Evolutionary conservation across 2,113 vertebrate genomes (phyloP), one percentile per base, ranked within the genome.

Genomic region (Anoura caudifer): DNA sequence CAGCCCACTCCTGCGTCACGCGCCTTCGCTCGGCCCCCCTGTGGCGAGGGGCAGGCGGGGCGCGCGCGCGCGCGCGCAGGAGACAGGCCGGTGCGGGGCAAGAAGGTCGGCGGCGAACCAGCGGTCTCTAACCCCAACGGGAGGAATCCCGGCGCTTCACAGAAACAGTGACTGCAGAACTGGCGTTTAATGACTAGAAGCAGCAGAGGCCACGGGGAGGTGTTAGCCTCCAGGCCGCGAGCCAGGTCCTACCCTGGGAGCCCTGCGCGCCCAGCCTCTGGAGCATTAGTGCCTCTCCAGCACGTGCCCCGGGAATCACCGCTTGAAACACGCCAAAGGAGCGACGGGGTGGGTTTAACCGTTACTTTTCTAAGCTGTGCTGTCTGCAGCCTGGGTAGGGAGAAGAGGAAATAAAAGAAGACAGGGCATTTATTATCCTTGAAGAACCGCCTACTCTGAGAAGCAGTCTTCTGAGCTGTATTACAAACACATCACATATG

Each of bases 1-100:
- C 98, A 93, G 97, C 98, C 98, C 98, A 95, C 98, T 98, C 91
- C 94, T 89, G 98, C 98, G 98, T 99, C 98, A 99, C 92, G 80
- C 95, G 94, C 15, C 88, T 83, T 69, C 0, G 98, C 97, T 98
- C 99, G 69, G 98, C 99, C 99, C 98, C 97, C 97, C 98, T 97
- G 97, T 96, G 33, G 47, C 95, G 92, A 33, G 13, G 85, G 97
- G 95, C 77, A n/a, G 88, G 79, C 9, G 36, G 22, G 26, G 28
- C 38, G 4, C 75, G 2, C 47, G 0, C 2, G 54, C 22, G 22
- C 33, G 28, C 38, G 4, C 75, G 2, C 47, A 0, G 2, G 54
- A 26, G 15, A 63, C 47, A 0, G 69, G 36, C 86, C 89, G 56
- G 0, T 22, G 17, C 15, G 19, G 63, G 56, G n/a, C 54, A 5